Conservation (phyloP, 2,113 vertebrate species). For the Cairina moschata region DNA sequence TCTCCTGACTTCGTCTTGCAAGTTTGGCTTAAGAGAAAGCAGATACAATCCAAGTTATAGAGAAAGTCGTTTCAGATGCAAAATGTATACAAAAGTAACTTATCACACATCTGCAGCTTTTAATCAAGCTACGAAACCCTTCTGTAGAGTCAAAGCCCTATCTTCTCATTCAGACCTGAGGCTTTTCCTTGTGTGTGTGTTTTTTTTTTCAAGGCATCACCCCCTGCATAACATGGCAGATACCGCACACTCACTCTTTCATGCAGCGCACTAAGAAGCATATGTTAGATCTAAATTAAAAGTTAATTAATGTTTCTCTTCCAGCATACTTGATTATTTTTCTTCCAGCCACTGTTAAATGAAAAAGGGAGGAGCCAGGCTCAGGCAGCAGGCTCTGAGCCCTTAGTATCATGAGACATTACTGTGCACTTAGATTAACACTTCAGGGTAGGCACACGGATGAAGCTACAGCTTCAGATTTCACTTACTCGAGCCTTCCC, state of each 20-base stretch:
- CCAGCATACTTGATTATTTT: conserved; percentile 51
- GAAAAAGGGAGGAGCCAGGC: conserved; percentile 16
- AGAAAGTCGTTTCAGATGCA: conserved; percentile 14
- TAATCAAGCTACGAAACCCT: conserved; percentile 38
- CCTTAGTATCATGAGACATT: neutral
- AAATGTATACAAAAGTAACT: neutral
- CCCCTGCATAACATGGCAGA: conserved; percentile 30
- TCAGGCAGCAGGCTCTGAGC: neutral
- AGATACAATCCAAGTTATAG: conserved; percentile 55
- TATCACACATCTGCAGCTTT: conserved; percentile 31
- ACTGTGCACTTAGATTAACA: neutral
- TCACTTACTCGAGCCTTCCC: neutral
- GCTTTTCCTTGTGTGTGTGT: conserved; percentile 22
- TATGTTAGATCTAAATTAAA: conserved; percentile 48
- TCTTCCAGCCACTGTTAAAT: conserved; percentile 53
- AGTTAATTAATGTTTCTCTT: conserved; percentile 65
- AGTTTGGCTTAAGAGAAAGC: conserved; percentile 80
- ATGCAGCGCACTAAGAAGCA: conserved; percentile 11
- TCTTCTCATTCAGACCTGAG: conserved; percentile 34
- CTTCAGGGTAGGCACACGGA: neutral
- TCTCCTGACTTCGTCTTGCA: conserved; percentile 86
- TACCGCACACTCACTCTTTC: neutral
- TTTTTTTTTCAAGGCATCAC: neutral
- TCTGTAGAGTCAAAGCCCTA: conserved; percentile 9
- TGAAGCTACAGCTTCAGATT: neutral